Percentiles rank a stretch among this genome's conserved stretches.
These are phyloP conservation scores for Gallinago paraguaiae DNA, from an alignment of 2,113 vertebrate genomes.

Conservation along the genomic window DNA sequence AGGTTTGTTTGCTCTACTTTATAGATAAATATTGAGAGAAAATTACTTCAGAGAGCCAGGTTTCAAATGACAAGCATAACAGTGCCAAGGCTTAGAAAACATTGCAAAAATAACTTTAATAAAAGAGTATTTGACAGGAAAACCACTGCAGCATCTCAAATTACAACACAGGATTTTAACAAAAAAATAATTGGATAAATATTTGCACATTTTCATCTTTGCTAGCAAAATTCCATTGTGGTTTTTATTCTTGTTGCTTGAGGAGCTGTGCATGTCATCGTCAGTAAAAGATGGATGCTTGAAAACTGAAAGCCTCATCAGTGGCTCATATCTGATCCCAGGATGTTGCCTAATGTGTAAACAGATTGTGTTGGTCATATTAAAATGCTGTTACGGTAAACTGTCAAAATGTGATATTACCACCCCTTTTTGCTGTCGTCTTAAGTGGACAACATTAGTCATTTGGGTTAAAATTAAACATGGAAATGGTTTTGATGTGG, in stretches of 20 bases:
- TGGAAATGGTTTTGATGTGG: background rate
- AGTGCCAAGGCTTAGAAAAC: background rate
- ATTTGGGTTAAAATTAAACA: background rate
- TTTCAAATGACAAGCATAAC: background rate
- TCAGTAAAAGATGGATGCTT: background rate
- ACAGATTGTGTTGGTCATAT: background rate
- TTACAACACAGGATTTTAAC: background rate
- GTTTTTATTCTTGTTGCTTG: background rate
- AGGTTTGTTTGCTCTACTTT: background rate
- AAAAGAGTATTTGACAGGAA: background rate
- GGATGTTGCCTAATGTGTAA: background rate
- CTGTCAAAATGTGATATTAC: background rate
- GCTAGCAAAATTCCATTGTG: background rate
- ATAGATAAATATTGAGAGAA: background rate
- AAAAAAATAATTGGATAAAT: background rate
- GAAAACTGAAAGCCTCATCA: background rate
- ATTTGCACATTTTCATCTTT: background rate
- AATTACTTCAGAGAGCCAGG: background rate
- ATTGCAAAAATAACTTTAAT: background rate
- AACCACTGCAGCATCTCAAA: background rate
- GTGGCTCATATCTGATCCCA: background rate
- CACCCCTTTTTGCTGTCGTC: background rate
- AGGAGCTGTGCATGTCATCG: background rate
- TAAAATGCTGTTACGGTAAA: background rate
- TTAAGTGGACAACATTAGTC: background rate